These are phyloP conservation scores for Phodopus roborovskii DNA, from an alignment of 2,113 vertebrate genomes.

Conservation along the genomic window DNA sequence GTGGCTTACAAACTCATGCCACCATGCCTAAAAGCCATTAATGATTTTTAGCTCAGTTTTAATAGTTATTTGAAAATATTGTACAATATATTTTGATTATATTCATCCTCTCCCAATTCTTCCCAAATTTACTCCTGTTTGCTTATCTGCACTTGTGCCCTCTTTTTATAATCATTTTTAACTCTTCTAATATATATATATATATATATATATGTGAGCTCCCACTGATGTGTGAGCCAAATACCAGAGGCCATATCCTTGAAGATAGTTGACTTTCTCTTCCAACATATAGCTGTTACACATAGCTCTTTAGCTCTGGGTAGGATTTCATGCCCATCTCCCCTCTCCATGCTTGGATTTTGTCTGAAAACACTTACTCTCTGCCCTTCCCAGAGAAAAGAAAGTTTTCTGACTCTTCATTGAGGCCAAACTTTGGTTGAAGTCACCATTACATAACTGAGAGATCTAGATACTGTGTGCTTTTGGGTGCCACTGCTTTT, in stretches of 20 bases:
- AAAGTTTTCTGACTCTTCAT: neutral
- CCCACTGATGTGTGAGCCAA: neutral
- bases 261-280: neutral
- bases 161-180: neutral
- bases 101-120: neutral
- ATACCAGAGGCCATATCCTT: neutral
- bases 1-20: neutral
- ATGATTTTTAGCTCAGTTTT: neutral
- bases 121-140: neutral
- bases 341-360: neutral
- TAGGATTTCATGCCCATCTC: neutral
- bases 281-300: neutral
- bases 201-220: neutral
- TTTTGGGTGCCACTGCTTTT: neutral
- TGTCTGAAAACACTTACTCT: conserved; percentile 1
- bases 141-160: neutral
- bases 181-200: neutral
- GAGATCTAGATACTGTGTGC: neutral
- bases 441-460: conserved; percentile 6
- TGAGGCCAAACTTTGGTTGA: conserved; percentile 10
- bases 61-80: neutral
- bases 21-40: neutral
- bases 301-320: neutral
- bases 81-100: neutral
- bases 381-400: neutral